These are phyloP conservation scores for Microcebus murinus DNA, from an alignment of 2,113 vertebrate genomes.

Conservation along the genomic window DNA sequence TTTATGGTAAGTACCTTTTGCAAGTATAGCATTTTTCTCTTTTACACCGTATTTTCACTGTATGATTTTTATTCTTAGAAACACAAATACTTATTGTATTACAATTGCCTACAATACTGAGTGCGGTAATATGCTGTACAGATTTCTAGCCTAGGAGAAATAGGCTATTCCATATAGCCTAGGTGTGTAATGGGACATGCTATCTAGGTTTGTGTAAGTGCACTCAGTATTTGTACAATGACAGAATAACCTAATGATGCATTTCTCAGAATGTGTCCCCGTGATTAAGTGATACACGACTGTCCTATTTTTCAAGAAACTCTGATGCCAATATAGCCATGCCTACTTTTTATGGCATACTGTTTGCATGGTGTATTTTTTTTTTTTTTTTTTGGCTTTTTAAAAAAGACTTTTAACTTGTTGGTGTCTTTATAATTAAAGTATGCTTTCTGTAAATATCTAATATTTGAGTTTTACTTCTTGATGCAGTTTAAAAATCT, in stretches of 20 bases:
- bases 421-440: too few species aligned
- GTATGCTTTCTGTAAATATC: too few species aligned
- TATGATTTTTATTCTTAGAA: background rate
- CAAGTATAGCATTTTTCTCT: background rate
- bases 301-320: too few species aligned
- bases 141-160: background rate
- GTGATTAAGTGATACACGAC: too few species aligned
- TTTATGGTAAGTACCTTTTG: background rate
- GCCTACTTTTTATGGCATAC: too few species aligned
- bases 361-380: too few species aligned
- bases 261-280: too few species aligned
- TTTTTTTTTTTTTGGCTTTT: too few species aligned
- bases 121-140: background rate
- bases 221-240: background rate
- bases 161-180: background rate
- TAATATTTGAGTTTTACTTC: too few species aligned
- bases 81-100: background rate
- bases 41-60: background rate
- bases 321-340: too few species aligned
- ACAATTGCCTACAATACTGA: background rate
- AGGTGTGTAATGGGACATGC: background rate
- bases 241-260: background rate
- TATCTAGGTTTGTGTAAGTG: background rate
- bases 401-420: too few species aligned
- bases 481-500: too few species aligned